phyloP scores from a whole-genome alignment of 1,140 invertebrate species.

The Adoxophyes honmai region DNA sequence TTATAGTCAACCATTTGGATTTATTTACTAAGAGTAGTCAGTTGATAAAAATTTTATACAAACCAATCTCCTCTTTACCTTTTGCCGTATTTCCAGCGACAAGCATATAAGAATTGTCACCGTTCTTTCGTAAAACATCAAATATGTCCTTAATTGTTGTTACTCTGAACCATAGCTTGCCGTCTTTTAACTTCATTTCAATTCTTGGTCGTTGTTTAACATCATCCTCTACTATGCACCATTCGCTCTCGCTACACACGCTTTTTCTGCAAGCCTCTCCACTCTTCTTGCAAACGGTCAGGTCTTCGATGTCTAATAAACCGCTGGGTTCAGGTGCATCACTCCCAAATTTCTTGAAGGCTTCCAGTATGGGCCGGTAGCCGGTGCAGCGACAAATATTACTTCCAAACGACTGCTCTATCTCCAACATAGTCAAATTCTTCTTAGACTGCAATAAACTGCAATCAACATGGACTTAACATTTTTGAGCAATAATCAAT shows the following conservation, averaged over 20 bases:
- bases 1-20: too few relatives aligned
- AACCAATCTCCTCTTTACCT: slow-evolving; percentile 44
- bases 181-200: slow-evolving; percentile 48
- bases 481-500: too few relatives aligned
- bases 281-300: slow-evolving; percentile 33
- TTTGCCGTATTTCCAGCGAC: slow-evolving; percentile 77
- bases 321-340: too few relatives aligned
- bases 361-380: neutral
- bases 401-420: neutral
- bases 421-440: neutral
- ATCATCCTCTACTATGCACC: slow-evolving; percentile 49
- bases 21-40: too few relatives aligned
- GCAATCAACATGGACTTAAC: too few relatives aligned
- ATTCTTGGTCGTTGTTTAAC: slow-evolving; percentile 25
- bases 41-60: too few relatives aligned
- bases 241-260: slow-evolving; percentile 44
- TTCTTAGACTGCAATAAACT: too few relatives aligned
- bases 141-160: slow-evolving; percentile 51
- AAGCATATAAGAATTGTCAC: slow-evolving; percentile 69
- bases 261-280: slow-evolving; percentile 18
- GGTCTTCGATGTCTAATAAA: slow-evolving; percentile 51
- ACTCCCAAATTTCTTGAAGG: neutral
- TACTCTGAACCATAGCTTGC: slow-evolving; percentile 51
- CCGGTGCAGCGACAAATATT: neutral
- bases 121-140: slow-evolving; percentile 41